These are phyloP conservation scores for Hypsopygia costalis DNA, from an alignment of 2,888 invertebrate genomes.

Conservation along the genomic window DNA sequence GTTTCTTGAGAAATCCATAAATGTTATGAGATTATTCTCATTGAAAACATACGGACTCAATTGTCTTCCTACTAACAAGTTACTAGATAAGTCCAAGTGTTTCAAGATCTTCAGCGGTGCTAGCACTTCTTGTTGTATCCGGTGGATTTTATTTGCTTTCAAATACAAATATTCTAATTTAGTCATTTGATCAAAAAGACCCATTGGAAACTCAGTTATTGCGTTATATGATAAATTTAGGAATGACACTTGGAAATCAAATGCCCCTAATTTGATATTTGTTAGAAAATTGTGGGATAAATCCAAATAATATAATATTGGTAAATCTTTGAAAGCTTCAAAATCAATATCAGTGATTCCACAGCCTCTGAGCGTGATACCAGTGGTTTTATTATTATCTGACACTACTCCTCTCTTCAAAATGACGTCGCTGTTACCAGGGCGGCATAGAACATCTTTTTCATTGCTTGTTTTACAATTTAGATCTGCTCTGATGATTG, in stretches of 20 bases:
- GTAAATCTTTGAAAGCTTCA: conserved; percentile 39
- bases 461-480: conserved; percentile 22
- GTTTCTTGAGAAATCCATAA: conserved; percentile 49
- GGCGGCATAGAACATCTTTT: conserved; percentile 27
- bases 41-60: conserved; percentile 39
- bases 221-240: conserved; percentile 47
- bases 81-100: conserved; percentile 45
- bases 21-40: conserved; percentile 27
- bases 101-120: conserved; percentile 36
- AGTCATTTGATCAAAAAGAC: conserved; percentile 43
- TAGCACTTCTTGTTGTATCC: conserved; percentile 39
- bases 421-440: conserved; percentile 23
- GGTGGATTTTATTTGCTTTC: conserved; percentile 36
- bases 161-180: conserved; percentile 44
- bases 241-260: conserved; percentile 34
- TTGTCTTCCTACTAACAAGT: conserved; percentile 35
- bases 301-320: conserved; percentile 39
- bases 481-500: conserved; percentile 14
- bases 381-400: conserved; percentile 29
- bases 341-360: conserved; percentile 32
- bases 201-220: conserved; percentile 38
- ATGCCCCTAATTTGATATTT: conserved; percentile 37
- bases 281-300: conserved; percentile 44
- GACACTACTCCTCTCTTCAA: conserved; percentile 34
- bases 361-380: conserved; percentile 30